These are phyloP conservation scores for Scaptomyza reducta DNA, from an alignment of 2,888 invertebrate genomes.

Conservation along the genomic window DNA sequence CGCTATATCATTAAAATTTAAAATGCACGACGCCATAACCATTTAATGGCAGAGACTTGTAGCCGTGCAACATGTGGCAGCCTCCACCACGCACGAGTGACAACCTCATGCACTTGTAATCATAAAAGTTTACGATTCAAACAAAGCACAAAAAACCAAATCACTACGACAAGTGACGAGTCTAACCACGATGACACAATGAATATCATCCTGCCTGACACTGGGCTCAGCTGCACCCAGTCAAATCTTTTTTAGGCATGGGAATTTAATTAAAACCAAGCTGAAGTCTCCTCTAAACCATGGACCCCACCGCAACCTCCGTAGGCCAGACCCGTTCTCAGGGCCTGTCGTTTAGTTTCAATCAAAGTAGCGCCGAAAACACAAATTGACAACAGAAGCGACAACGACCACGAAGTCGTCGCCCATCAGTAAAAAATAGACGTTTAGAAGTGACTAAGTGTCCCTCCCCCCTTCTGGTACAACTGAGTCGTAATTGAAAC, in stretches of 20 bases:
- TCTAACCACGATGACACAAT: slow-evolving; percentile 19
- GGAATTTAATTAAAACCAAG: slow-evolving; percentile 77
- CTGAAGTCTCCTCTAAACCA: slow-evolving; percentile 1
- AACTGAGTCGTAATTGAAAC: slow-evolving; percentile 73
- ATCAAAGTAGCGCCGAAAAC: slow-evolving; percentile 72
- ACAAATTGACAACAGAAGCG: slow-evolving; percentile 76
- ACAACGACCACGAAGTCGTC: slow-evolving; percentile 43
- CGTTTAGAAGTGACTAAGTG: slow-evolving; percentile 43
- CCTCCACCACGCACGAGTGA: slow-evolving; percentile 26
- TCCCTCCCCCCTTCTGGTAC: slow-evolving; percentile 13
- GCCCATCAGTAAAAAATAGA: slow-evolving; percentile 64
- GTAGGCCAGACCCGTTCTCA: slow-evolving; percentile 12
- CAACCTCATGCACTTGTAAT: slow-evolving; percentile 51
- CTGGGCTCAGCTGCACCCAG: slow-evolving; percentile 67
- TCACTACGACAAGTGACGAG: slow-evolving; percentile 70
- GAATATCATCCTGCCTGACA: slow-evolving; percentile 10
- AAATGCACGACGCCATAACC: slow-evolving; percentile 71
- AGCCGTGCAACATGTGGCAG: slow-evolving; percentile 64
- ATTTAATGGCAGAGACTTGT: slow-evolving; percentile 46
- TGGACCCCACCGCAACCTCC: background rate
- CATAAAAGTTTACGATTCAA: slow-evolving; percentile 74
- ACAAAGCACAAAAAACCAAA: slow-evolving; percentile 48
- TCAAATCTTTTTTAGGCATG: slow-evolving; percentile 54
- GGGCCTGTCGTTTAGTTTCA: slow-evolving; percentile 71
- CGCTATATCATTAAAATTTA: slow-evolving; percentile 70